A percentile compares a stretch with the other conserved stretches of the same genome.
Evolutionary conservation across 2,888 invertebrate genomes (phyloP).

Genomic region (Pyrrhia umbra): DNA sequence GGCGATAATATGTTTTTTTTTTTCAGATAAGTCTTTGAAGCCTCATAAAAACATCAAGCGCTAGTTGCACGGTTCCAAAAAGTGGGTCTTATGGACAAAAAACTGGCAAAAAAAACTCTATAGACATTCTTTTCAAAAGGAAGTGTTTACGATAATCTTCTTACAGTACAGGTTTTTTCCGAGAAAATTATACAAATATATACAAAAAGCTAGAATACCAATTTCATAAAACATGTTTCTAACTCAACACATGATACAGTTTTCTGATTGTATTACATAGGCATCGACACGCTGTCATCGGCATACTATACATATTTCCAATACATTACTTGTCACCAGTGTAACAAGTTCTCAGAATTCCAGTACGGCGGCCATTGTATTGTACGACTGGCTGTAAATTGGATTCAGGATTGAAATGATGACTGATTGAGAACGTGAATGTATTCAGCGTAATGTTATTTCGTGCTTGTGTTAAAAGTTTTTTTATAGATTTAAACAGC

Average conservation of each 20-base stretch:
- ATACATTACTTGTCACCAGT: slow-evolving; percentile 18
- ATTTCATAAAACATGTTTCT: neutral
- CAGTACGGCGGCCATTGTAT: slow-evolving; percentile 1
- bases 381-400: slow-evolving; percentile 24
- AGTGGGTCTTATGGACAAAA: too few species aligned
- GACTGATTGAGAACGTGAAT: slow-evolving; percentile 12
- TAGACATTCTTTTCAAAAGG: too few species aligned
- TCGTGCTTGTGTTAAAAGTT: too few species aligned
- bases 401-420: slow-evolving; percentile 22
- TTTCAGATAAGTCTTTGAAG: too few species aligned
- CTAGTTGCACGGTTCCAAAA: too few species aligned
- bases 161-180: too few species aligned
- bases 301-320: slow-evolving; percentile 6
- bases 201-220: neutral
- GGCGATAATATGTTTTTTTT: too few species aligned
- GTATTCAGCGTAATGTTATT: neutral
- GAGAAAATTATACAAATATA: neutral
- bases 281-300: neutral
- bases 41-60: too few species aligned
- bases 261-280: slow-evolving; percentile 15
- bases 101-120: too few species aligned
- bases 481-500: too few species aligned
- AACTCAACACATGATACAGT: slow-evolving; percentile 1
- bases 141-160: too few species aligned
- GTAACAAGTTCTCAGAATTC: slow-evolving; percentile 11